phyloP scores from a whole-genome alignment of 2,113 vertebrate genomes.

The Myrmecophaga tridactyla region DNA sequence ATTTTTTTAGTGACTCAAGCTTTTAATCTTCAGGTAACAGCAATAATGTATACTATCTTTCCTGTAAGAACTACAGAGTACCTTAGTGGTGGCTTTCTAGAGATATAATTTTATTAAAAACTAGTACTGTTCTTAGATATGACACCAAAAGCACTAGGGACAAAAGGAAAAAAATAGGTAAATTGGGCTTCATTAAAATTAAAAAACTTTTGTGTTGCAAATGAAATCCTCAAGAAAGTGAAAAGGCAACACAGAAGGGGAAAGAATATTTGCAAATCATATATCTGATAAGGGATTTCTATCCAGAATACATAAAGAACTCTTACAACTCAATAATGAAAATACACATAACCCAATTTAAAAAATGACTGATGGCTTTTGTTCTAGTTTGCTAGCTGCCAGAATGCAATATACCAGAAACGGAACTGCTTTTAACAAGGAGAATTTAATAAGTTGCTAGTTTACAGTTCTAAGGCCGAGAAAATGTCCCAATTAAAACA shows the following conservation, averaged over 20 bases:
- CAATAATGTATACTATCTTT: conserved; percentile 9
- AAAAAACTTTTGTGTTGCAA: not conserved
- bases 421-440: too few species aligned
- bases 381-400: too few species aligned
- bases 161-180: not conserved
- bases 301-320: not conserved
- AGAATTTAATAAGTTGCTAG: too few species aligned
- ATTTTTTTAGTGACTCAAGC: not conserved
- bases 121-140: not conserved
- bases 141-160: not conserved
- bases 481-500: too few species aligned
- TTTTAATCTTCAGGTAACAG: not conserved
- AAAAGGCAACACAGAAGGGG: not conserved
- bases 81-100: not conserved
- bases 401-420: too few species aligned
- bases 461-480: too few species aligned
- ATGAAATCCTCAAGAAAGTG: not conserved
- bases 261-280: conserved; percentile 7
- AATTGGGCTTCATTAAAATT: not conserved
- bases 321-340: not conserved
- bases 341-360: not conserved
- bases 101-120: not conserved
- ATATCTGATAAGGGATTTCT: not conserved
- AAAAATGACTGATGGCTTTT: not conserved
- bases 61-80: not conserved